Percentiles rank a stretch among this genome's conserved stretches.
These are phyloP conservation scores for Regulus satrapa DNA, from an alignment of 2,113 vertebrate species.

Conservation along the genomic window DNA sequence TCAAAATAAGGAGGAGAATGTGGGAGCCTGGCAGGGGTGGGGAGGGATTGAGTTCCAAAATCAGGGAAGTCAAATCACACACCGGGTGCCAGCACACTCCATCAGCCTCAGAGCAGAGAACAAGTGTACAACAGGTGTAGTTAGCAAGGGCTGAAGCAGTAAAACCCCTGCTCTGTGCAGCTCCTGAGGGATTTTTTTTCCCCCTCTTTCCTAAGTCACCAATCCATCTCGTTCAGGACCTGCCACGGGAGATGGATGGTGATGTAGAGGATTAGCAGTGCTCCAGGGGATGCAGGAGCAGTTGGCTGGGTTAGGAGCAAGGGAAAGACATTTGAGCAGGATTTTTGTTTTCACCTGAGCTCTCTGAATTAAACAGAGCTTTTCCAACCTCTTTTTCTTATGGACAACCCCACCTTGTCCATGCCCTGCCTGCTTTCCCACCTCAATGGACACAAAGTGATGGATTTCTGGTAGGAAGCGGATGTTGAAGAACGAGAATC, in stretches of 20 bases:
- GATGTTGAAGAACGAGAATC: background rate
- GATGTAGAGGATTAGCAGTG: background rate
- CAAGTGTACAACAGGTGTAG: background rate
- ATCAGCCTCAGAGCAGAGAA: background rate
- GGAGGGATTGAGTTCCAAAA: background rate
- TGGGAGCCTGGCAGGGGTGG: background rate
- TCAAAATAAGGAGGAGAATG: background rate
- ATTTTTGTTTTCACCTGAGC: background rate
- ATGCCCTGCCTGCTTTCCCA: background rate
- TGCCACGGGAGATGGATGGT: background rate
- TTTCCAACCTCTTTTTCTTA: background rate
- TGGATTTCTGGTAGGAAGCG: background rate
- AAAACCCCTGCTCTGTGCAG: background rate
- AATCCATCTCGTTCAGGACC: background rate
- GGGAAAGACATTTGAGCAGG: background rate
- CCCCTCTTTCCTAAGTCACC: background rate
- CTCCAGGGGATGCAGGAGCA: background rate
- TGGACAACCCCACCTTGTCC: background rate
- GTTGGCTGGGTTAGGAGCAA: background rate
- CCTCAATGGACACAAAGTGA: rapidly evolving
- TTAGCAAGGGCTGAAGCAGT: background rate
- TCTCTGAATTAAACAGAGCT: background rate
- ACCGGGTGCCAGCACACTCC: background rate
- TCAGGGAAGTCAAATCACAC: background rate
- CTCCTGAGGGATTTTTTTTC: background rate